A percentile compares a stretch with the other conserved stretches of the same genome.
These are phyloP conservation scores for Hecatera dysodea DNA, from an alignment of 2,888 invertebrate genomes.

Conservation along the genomic window DNA sequence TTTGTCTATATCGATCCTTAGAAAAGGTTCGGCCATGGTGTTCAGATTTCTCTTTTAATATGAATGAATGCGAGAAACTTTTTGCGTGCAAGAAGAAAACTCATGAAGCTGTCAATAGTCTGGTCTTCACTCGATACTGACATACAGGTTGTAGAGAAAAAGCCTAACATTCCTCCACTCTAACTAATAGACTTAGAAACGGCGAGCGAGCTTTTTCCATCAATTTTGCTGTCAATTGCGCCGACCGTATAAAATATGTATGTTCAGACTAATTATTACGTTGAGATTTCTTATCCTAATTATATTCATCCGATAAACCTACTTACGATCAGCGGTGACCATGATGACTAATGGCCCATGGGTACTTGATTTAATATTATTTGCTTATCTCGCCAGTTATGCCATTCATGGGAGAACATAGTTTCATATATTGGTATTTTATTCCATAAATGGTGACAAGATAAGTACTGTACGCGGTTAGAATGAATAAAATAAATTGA, in stretches of 20 bases:
- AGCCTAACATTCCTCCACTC: conserved; percentile 40
- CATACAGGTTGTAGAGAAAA: conserved; percentile 52
- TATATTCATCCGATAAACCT: conserved; percentile 60
- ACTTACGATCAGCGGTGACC: conserved; percentile 40
- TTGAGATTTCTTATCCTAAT: conserved; percentile 61
- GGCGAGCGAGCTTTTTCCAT: conserved; percentile 52
- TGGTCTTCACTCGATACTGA: conserved; percentile 33
- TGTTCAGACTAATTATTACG: conserved; percentile 56
- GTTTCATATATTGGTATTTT: conserved; percentile 3
- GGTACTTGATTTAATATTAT: conserved; percentile 27
- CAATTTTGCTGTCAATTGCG: conserved; percentile 57
- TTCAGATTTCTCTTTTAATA: not conserved
- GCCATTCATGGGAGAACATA: conserved; percentile 14
- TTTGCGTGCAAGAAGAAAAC: conserved; percentile 34
- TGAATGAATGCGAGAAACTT: conserved; percentile 6
- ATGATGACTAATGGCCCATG: conserved; percentile 24
- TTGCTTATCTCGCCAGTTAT: conserved; percentile 18
- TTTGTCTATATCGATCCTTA: conserved; percentile 2
- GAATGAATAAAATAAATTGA: not conserved
- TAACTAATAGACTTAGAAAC: conserved; percentile 59
- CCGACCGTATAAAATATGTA: conserved; percentile 54
- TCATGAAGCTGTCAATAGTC: conserved; percentile 46
- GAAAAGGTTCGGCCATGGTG: not conserved
- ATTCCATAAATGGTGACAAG: not conserved
- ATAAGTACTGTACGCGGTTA: not conserved